Conservation (phyloP, 2,113 vertebrate genomes). For the Hippocampus comes region DNA sequence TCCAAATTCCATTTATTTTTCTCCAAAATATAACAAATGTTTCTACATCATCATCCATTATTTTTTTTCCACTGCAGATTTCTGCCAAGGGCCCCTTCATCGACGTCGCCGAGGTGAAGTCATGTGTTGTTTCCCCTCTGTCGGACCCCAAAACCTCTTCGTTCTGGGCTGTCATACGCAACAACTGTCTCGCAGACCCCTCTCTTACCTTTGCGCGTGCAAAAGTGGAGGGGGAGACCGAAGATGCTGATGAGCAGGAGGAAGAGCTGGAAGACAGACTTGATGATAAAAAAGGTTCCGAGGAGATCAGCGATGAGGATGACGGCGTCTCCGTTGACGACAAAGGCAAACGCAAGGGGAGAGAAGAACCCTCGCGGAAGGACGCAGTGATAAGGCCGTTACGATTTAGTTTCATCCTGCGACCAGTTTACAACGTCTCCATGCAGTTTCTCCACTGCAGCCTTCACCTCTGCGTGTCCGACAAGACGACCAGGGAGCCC, state of each 20-base stretch:
- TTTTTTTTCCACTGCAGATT: slow-evolving; percentile 49
- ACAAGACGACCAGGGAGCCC: neutral
- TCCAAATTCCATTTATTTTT: neutral
- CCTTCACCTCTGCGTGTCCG: slow-evolving; percentile 59
- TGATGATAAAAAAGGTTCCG: neutral
- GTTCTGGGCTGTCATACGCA: slow-evolving; percentile 63
- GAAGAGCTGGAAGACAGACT: neutral
- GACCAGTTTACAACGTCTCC: slow-evolving; percentile 68
- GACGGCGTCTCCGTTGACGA: neutral
- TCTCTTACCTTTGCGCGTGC: slow-evolving; percentile 47
- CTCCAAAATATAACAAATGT: neutral
- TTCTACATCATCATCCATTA: neutral
- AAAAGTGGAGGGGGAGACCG: slow-evolving; percentile 9
- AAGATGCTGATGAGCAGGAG: neutral
- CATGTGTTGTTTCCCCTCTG: slow-evolving; percentile 69
- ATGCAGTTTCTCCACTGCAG: slow-evolving; percentile 80
- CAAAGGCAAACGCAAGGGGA: neutral
- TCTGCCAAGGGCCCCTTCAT: slow-evolving; percentile 35
- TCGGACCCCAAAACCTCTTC: slow-evolving; percentile 61
- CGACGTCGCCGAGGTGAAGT: slow-evolving; percentile 53
- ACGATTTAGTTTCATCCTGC: slow-evolving; percentile 72
- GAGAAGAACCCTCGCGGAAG: neutral
- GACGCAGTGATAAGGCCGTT: slow-evolving; percentile 13
- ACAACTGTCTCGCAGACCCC: slow-evolving; percentile 61
- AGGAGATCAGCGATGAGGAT: neutral